Evolutionary conservation across 1,140 invertebrate species (phyloP).

Genomic region (Drosophila biarmipes): DNA sequence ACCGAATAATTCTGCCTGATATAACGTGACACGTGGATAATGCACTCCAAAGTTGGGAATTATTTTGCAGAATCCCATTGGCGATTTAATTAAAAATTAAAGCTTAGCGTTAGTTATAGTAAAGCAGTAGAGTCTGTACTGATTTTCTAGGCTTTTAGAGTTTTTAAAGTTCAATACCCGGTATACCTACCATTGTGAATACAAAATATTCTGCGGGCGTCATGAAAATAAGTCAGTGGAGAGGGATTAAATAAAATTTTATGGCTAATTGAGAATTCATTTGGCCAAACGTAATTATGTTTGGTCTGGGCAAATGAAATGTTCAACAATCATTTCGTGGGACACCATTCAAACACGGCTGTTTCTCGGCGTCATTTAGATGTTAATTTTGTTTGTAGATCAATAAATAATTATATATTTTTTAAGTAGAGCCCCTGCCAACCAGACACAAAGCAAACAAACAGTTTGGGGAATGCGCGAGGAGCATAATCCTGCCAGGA

Average conservation of each 20-base stretch:
- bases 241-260: slow-evolving; percentile 27
- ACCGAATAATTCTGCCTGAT: slow-evolving; percentile 25
- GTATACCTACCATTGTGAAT: neutral
- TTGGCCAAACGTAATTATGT: slow-evolving; percentile 52
- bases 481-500: slow-evolving; percentile 55
- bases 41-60: slow-evolving; percentile 5
- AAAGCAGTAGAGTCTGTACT: too few species aligned
- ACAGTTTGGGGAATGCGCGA: slow-evolving; percentile 15
- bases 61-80: neutral
- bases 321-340: slow-evolving; percentile 4
- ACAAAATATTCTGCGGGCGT: slow-evolving; percentile 5
- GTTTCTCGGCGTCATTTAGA: slow-evolving; percentile 26
- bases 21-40: slow-evolving; percentile 27
- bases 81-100: too few species aligned
- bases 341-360: slow-evolving; percentile 5
- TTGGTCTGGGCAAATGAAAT: slow-evolving; percentile 45
- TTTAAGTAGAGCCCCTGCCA: slow-evolving; percentile 34
- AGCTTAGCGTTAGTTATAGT: neutral
- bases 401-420: slow-evolving; percentile 53
- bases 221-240: slow-evolving; percentile 19
- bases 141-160: too few species aligned
- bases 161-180: neutral
- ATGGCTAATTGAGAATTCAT: slow-evolving; percentile 64
- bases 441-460: slow-evolving; percentile 45
- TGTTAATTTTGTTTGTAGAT: slow-evolving; percentile 53